Evolutionary conservation across 2,113 vertebrate species (phyloP).

Genomic region (Nestor notabilis): DNA sequence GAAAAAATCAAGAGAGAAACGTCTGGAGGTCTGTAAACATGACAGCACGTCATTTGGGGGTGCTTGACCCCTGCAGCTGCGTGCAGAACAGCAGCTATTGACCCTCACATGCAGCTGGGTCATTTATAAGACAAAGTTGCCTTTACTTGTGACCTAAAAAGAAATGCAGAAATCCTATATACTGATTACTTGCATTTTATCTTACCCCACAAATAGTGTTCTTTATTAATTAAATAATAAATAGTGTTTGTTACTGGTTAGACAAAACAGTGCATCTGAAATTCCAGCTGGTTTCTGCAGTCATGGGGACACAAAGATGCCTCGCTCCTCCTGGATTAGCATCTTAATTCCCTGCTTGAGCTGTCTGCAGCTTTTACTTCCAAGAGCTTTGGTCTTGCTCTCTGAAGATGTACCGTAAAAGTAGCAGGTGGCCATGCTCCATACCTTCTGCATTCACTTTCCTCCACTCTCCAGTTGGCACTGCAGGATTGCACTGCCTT

Average conservation of each 20-base stretch:
- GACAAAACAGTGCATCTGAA: not conserved
- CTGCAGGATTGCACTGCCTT: not conserved
- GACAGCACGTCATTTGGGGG: fast-evolving
- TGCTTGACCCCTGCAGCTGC: not conserved
- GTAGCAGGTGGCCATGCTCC: not conserved
- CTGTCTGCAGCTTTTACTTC: not conserved
- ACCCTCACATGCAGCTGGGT: not conserved
- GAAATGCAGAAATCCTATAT: not conserved
- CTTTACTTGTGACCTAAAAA: not conserved
- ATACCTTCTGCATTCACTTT: not conserved
- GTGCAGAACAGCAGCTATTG: not conserved
- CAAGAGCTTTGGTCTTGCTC: not conserved
- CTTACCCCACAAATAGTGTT: not conserved
- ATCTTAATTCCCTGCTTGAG: not conserved
- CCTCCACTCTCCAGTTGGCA: not conserved
- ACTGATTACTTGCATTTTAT: not conserved
- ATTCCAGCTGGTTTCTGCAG: not conserved
- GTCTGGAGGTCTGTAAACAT: not conserved
- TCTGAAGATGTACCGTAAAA: not conserved
- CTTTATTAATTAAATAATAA: not conserved
- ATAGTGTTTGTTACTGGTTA: not conserved
- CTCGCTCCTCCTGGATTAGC: not conserved
- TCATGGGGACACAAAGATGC: not conserved
- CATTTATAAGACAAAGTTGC: not conserved
- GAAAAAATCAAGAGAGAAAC: not conserved